Percentiles rank a stretch among this genome's conserved stretches.
Evolutionary conservation across 2,888 invertebrate species (phyloP).

Genomic region (Allophyes oxyacanthae): DNA sequence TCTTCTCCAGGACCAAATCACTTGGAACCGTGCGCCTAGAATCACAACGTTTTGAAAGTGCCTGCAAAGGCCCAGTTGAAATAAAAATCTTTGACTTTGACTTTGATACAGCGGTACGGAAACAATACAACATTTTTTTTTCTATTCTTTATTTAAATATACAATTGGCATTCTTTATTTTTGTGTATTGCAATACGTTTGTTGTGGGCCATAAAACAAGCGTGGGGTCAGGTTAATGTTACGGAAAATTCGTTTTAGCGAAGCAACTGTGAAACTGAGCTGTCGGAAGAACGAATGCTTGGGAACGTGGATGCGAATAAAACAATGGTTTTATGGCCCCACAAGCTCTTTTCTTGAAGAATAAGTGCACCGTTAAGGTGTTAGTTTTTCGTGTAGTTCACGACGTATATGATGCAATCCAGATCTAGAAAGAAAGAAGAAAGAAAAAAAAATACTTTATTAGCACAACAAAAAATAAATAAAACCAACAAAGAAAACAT

Average conservation of each 20-base stretch:
- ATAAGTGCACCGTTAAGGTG: not conserved
- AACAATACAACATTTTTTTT: conserved; percentile 29
- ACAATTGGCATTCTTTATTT: conserved; percentile 48
- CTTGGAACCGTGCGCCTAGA: too few species aligned
- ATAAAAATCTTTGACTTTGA: not conserved
- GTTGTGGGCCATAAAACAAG: conserved; percentile 56
- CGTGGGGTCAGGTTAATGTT: conserved; percentile 55
- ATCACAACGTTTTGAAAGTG: too few species aligned
- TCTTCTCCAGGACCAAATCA: too few species aligned
- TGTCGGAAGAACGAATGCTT: conserved; percentile 48
- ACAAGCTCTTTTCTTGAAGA: conserved; percentile 25
- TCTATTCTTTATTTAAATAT: conserved; percentile 25
- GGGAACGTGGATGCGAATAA: conserved; percentile 42
- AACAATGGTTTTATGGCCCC: conserved; percentile 47
- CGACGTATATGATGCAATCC: not conserved
- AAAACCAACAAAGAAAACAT: too few species aligned
- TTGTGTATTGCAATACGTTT: conserved; percentile 50
- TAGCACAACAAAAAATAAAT: too few species aligned
- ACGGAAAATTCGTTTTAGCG: conserved; percentile 58
- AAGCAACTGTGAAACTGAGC: conserved; percentile 31
- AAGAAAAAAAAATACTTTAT: too few species aligned
- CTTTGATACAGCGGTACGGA: not conserved
- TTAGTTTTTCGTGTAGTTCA: not conserved
- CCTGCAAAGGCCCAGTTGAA: too few species aligned
- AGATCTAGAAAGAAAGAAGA: too few species aligned